Conservation (phyloP, 2,888 invertebrate species). For the Palloptera scutellata region DNA sequence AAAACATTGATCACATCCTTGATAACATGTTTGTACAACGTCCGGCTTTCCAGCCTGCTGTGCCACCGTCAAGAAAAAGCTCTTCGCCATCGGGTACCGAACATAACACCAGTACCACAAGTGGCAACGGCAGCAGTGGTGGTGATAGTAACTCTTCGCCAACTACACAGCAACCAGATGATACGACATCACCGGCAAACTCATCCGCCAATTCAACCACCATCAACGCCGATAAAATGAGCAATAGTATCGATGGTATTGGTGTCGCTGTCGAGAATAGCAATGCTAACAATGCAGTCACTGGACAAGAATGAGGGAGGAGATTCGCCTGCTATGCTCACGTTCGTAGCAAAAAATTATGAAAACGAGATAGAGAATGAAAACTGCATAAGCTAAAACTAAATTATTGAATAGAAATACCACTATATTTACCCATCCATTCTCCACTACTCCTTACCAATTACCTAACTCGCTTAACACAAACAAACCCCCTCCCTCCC, state of each 20-base stretch:
- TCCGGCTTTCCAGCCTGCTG: conserved; percentile 63
- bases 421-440: too few species aligned
- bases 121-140: conserved; percentile 11
- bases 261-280: neutral
- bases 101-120: conserved; percentile 27
- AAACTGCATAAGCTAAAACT: too few species aligned
- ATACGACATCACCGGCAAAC: too few species aligned
- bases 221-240: conserved; percentile 2
- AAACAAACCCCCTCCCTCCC: too few species aligned
- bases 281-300: conserved; percentile 4
- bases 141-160: conserved; percentile 5
- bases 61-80: conserved; percentile 41
- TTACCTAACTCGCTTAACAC: too few species aligned
- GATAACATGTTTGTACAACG: conserved; percentile 74
- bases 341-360: neutral
- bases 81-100: conserved; percentile 42
- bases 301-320: conserved; percentile 8
- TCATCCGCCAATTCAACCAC: neutral
- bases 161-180: too few species aligned
- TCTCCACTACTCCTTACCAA: too few species aligned
- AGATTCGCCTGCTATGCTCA: neutral
- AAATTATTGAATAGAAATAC: too few species aligned
- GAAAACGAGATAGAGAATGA: neutral
- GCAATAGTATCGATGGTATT: neutral
- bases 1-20: conserved; percentile 72